Percentiles rank a stretch among this genome's conserved stretches.
Evolutionary conservation across 23 tunicate species (phyloP).

Genomic region (Phallusia fumigata): DNA sequence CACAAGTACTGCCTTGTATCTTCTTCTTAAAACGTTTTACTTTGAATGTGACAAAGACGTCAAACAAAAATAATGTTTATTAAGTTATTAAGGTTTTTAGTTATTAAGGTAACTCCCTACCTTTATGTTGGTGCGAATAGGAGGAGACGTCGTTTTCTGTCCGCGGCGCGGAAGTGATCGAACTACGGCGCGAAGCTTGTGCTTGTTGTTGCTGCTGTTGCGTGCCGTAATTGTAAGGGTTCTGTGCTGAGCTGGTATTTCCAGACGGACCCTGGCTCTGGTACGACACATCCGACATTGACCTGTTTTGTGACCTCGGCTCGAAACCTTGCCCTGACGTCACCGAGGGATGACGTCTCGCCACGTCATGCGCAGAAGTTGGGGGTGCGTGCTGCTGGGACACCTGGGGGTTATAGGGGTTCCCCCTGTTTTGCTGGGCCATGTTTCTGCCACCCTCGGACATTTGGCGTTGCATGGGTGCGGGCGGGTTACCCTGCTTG

Average conservation of each 20-base stretch:
- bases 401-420: conserved; percentile 1
- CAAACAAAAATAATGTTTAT: too few relatives aligned
- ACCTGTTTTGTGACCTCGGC: neutral
- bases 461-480: neutral
- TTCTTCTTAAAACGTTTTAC: too few relatives aligned
- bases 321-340: neutral
- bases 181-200: neutral
- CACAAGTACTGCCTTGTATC: too few relatives aligned
- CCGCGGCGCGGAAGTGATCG: neutral
- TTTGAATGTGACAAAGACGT: too few relatives aligned
- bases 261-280: neutral
- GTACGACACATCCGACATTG: neutral
- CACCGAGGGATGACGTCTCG: neutral
- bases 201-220: neutral
- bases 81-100: too few relatives aligned
- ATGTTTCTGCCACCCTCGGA: neutral
- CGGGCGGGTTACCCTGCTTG: neutral
- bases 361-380: neutral
- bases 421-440: conserved; percentile 4
- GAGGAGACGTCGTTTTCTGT: neutral
- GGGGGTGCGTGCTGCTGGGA: conserved; percentile 5
- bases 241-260: neutral
- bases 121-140: neutral
- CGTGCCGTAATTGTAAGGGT: neutral
- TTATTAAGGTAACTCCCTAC: neutral